Percentiles rank a stretch among this genome's conserved stretches.
Conservation (phyloP, 2,888 invertebrate species). For the Philopedon plagiatum region DNA sequence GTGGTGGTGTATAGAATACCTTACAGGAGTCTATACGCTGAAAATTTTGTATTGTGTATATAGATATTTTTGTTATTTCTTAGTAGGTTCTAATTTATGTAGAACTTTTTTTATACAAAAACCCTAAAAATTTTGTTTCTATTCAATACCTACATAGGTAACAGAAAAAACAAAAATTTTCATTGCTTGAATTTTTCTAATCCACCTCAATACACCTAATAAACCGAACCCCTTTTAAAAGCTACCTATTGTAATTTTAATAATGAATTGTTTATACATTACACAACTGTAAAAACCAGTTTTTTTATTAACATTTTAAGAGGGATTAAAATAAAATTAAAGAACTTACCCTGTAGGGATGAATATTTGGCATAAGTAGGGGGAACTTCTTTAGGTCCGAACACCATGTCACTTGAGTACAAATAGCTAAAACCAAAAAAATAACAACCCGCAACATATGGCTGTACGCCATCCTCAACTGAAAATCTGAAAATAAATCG, state of each 20-base stretch:
- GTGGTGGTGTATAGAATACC: too few species aligned
- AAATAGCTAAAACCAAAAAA: constrained; percentile 57
- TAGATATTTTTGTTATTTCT: too few species aligned
- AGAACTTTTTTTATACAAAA: too few species aligned
- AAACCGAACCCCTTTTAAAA: not conserved
- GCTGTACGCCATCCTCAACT: constrained; percentile 59
- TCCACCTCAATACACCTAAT: too few species aligned
- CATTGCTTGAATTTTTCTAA: too few species aligned
- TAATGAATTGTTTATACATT: not conserved
- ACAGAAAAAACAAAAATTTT: too few species aligned
- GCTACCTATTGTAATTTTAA: too few species aligned
- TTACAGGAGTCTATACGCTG: too few species aligned
- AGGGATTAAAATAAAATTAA: not conserved
- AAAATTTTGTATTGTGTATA: too few species aligned
- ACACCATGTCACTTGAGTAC: constrained; percentile 59
- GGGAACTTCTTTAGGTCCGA: constrained; percentile 73
- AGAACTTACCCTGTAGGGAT: constrained; percentile 78
- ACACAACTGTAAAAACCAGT: not conserved
- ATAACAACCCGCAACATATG: constrained; percentile 63
- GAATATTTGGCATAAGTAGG: constrained; percentile 87
- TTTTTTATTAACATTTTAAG: not conserved
- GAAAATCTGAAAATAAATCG: constrained; percentile 30
- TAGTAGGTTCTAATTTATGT: too few species aligned
- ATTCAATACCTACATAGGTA: too few species aligned
- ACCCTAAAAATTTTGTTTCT: too few species aligned